Conservation (phyloP, 2,888 invertebrate genomes). For the Caenorhabditis panamensis region DNA sequence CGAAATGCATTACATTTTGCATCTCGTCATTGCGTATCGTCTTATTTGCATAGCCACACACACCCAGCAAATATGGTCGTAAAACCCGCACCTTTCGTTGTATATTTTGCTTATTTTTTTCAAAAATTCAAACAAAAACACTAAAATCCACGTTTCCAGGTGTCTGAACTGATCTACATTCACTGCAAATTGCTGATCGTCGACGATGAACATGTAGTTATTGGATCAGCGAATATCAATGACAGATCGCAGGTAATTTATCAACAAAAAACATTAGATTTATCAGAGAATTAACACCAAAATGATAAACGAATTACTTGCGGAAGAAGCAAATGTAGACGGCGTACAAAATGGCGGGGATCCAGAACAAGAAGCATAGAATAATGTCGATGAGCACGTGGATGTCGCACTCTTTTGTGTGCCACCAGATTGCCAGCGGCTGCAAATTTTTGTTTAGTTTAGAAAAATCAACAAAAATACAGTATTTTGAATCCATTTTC, state of each 20-base stretch:
- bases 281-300: background rate
- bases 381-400: constrained; percentile 62
- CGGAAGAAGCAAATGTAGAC: constrained; percentile 62
- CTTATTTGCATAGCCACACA: too few species aligned
- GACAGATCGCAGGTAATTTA: constrained; percentile 90
- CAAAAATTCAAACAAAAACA: too few species aligned
- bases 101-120: too few species aligned
- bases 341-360: constrained; percentile 64
- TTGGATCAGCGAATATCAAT: constrained; percentile 98
- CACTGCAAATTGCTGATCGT: constrained; percentile 96
- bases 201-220: constrained; percentile 92
- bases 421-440: constrained; percentile 67
- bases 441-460: too few species aligned
- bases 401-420: constrained; percentile 61
- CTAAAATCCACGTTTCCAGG: too few species aligned
- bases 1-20: too few species aligned
- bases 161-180: constrained; percentile 96
- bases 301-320: constrained; percentile 9
- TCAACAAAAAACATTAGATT: too few species aligned
- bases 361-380: constrained; percentile 64
- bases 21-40: too few species aligned
- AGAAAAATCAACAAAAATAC: too few species aligned
- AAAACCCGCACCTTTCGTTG: too few species aligned
- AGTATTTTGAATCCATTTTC: too few species aligned
- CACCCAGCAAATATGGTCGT: too few species aligned